Evolutionary conservation across 2,113 vertebrate species (phyloP).

Genomic region (Salminus brasiliensis): DNA sequence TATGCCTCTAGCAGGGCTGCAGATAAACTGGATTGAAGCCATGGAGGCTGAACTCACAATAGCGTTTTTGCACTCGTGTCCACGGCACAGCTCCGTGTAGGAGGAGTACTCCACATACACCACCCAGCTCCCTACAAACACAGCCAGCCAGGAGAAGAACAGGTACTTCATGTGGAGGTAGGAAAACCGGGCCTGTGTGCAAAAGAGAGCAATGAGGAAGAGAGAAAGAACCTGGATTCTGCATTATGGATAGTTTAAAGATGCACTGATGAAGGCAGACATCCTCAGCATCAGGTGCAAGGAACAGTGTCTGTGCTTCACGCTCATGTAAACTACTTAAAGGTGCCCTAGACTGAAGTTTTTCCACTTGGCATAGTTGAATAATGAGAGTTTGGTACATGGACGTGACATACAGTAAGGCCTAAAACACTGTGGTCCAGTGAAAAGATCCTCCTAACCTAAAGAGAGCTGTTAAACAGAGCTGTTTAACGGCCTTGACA

Average conservation of each 20-base stretch:
- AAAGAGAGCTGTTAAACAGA: no score
- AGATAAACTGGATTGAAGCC: not conserved
- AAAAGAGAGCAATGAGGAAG: slow-evolving; percentile 17
- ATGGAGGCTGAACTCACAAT: slow-evolving; percentile 83
- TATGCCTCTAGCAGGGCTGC: not conserved
- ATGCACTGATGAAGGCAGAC: not conserved
- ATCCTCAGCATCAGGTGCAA: no score
- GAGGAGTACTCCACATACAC: slow-evolving; percentile 93
- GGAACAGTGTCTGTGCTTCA: no score
- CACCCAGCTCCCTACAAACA: slow-evolving; percentile 97
- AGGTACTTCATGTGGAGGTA: slow-evolving; percentile 93
- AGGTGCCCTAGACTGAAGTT: no score
- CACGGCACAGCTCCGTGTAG: slow-evolving; percentile 95
- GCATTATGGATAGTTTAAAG: not conserved
- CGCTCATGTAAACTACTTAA: no score
- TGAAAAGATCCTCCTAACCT: no score
- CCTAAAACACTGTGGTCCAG: no score
- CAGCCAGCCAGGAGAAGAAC: slow-evolving; percentile 94
- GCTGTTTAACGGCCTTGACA: no score
- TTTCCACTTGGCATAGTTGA: no score
- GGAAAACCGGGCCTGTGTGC: slow-evolving; percentile 85
- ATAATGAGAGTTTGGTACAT: no score
- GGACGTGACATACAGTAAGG: no score
- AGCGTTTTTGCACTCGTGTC: slow-evolving; percentile 91
- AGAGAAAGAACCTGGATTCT: not conserved